Conservation (phyloP, 2,888 invertebrate genomes). For the Netelia virgata region DNA sequence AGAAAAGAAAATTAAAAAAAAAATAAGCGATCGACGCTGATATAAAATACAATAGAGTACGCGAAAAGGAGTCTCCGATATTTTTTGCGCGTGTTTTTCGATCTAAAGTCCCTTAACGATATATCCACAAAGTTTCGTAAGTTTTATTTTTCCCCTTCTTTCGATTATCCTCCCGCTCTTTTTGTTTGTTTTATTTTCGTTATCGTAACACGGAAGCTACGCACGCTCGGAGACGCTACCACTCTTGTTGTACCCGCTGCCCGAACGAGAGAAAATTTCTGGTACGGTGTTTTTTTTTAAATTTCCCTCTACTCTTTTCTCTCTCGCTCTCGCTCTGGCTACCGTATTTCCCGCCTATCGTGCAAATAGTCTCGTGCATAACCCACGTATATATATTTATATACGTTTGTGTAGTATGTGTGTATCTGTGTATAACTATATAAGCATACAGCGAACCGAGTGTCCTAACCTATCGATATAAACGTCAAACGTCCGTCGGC, state of each 20-base stretch:
- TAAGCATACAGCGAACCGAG: neutral
- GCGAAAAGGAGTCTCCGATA: neutral
- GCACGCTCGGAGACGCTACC: neutral
- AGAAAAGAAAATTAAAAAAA: constrained; percentile 7
- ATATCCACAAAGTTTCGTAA: neutral
- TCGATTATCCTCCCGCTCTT: constrained; percentile 35
- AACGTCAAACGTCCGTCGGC: constrained; percentile 43
- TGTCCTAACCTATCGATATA: constrained; percentile 45
- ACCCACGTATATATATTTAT: neutral
- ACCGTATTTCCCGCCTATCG: constrained; percentile 13
- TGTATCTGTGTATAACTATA: neutral
- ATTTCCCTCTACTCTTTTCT: constrained; percentile 29
- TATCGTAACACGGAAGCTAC: constrained; percentile 24
- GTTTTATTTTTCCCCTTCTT: neutral
- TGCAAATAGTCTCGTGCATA: constrained; percentile 22
- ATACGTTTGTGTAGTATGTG: no score
- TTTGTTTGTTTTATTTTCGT: constrained; percentile 28
- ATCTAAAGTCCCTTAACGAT: no score
- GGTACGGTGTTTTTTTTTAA: neutral
- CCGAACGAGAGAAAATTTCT: constrained; percentile 4
- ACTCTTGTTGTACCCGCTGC: neutral
- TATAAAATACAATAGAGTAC: neutral
- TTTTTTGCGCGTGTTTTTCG: no score
- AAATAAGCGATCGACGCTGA: neutral
- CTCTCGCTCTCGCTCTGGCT: constrained; percentile 28